Base-by-base conservation (phyloP, 2,113 vertebrate species). In the Ictalurus furcatus region DNA sequence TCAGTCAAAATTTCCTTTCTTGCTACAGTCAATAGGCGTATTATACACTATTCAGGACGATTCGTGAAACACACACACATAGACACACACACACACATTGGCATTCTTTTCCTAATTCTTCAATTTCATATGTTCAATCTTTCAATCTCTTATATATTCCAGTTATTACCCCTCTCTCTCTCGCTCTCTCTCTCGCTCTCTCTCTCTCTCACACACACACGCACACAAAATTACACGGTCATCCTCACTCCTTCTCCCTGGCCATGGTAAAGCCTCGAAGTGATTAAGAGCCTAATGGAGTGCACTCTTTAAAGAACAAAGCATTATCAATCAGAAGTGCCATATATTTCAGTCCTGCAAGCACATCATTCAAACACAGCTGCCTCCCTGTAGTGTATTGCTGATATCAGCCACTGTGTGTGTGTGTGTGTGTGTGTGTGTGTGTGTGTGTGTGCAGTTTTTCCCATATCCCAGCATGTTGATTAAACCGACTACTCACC, bases 261-360 rank as follows among this genome's bases (percentile, higher is more conserved):
- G 73, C 54, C 85, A 82, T 56, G 59, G 86, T 48, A 89, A 88
- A 83, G 44, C 67, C 86, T 85, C 86, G 86, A 83, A 6, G 25
- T 88, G 76, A 89, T 85, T 88, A 83, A 82, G 28, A 89, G 82
- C 40, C 82, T 87, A 89, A 91, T 91, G 67, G 83, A 91, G 74
- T 69, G 67, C 76, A 78, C 44, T 44, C 88, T 88, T 82, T 91
- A 87, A 85, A 87, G 74, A 83, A 80, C 85, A 87, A 84, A 84
- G 71, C 17, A 58, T 79, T 76, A 81, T 89, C 90, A 87, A 65
- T 89, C 86, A 74, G 81, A 48, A 54, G 37, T 78, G 81, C 37
- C 86, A 86, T 78, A 78, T 84, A 23, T 90, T n/a, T 37, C 71
- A 30, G 28, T 2, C 21, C 83, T 84, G 85, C 48, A 87, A 8